Evolutionary conservation across 2,888 invertebrate species (phyloP).

Genomic region (Galeruca laticollis): DNA sequence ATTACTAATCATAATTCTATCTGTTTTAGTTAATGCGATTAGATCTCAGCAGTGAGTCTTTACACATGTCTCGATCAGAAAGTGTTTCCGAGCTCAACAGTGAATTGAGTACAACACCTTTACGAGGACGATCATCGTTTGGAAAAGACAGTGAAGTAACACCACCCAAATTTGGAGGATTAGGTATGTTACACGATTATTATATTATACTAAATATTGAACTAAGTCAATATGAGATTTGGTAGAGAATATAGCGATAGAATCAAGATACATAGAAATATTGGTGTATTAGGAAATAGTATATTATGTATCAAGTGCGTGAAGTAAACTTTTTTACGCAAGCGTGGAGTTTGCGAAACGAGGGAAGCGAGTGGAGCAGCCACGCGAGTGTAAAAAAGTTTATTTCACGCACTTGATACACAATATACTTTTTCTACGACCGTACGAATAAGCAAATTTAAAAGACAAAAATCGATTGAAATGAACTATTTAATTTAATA

Average conservation of each 20-base stretch:
- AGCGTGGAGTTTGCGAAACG: too few relatives aligned
- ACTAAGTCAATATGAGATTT: conserved; percentile 4
- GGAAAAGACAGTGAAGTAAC: conserved; percentile 69
- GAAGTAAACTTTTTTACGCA: too few relatives aligned
- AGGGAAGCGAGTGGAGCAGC: too few relatives aligned
- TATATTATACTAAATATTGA: conserved; percentile 8
- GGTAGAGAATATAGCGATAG: conserved; percentile 16
- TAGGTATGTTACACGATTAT: conserved; percentile 73
- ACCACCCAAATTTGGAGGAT: conserved; percentile 83
- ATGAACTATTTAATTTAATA: too few relatives aligned
- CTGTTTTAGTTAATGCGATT: conserved; percentile 79
- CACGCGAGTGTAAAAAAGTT: too few relatives aligned
- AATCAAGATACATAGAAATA: conserved; percentile 13
- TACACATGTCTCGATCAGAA: conserved; percentile 84
- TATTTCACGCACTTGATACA: too few relatives aligned
- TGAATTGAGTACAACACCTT: conserved; percentile 65
- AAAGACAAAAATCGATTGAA: too few relatives aligned
- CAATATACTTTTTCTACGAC: too few relatives aligned
- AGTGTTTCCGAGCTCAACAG: conserved; percentile 87
- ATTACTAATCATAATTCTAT: neutral
- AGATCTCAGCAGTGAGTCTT: conserved; percentile 83
- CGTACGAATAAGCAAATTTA: too few relatives aligned
- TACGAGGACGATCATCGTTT: conserved; percentile 61
- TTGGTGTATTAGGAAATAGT: conserved; percentile 22
- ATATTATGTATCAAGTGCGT: too few relatives aligned